These are phyloP conservation scores for Drosophila kepulauana DNA, from an alignment of 1,140 invertebrate species.

Conservation along the genomic window DNA sequence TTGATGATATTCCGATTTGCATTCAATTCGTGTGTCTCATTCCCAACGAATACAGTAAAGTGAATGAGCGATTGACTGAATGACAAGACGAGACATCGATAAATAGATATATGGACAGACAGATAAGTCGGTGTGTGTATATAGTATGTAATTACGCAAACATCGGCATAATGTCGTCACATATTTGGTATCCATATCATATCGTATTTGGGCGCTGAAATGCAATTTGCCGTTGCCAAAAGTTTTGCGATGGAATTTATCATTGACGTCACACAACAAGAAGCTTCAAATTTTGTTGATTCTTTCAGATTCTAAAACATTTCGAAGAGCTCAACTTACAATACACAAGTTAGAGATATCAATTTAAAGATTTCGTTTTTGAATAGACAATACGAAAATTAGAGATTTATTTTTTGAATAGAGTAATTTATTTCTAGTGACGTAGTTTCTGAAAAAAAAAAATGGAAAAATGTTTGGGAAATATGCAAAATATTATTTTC, in stretches of 20 bases:
- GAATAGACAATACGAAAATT: too few species aligned
- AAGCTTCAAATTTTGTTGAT: not conserved
- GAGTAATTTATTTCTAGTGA: too few species aligned
- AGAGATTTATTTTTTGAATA: too few species aligned
- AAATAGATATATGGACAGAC: slow-evolving; percentile 13
- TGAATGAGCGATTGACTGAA: slow-evolving; percentile 31
- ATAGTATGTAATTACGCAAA: slow-evolving; percentile 30
- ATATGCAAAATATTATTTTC: too few species aligned
- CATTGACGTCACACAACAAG: slow-evolving; percentile 23
- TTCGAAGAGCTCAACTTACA: too few species aligned
- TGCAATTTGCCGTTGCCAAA: slow-evolving; percentile 24
- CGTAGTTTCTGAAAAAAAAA: too few species aligned
- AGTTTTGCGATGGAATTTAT: slow-evolving; percentile 17
- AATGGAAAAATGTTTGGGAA: too few species aligned
- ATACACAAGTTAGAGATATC: too few species aligned
- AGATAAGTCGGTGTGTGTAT: not conserved
- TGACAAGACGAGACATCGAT: slow-evolving; percentile 11
- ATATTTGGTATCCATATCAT: slow-evolving; percentile 33
- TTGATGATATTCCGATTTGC: slow-evolving; percentile 37
- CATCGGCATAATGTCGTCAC: slow-evolving; percentile 28
- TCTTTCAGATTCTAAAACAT: not conserved
- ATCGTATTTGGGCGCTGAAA: slow-evolving; percentile 27
- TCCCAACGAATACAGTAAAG: not conserved
- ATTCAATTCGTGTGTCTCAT: slow-evolving; percentile 27
- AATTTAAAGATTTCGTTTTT: too few species aligned